phyloP scores from a whole-genome alignment of 1,140 invertebrate genomes.

The Diachasmimorpha longicaudata region DNA sequence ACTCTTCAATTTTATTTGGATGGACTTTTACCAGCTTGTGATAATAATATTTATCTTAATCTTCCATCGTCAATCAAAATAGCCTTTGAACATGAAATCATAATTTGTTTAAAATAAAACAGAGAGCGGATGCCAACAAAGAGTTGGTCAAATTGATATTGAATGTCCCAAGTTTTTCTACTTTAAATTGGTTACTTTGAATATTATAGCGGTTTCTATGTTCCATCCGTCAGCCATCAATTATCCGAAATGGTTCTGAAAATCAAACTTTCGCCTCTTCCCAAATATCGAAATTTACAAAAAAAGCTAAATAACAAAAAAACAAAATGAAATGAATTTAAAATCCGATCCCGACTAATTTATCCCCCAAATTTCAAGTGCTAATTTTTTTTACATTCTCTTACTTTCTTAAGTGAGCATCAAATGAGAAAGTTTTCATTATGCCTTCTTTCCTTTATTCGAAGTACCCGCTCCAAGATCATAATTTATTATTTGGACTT shows the following conservation, averaged over 20 bases:
- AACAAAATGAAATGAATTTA: neutral
- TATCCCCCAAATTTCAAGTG: neutral
- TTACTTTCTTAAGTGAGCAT: neutral
- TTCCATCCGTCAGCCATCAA: neutral
- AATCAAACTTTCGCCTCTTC: neutral
- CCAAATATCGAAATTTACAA: neutral
- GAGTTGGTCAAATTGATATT: neutral
- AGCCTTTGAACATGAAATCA: too few species aligned
- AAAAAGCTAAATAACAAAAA: neutral
- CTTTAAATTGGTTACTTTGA: neutral
- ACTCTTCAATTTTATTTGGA: neutral
- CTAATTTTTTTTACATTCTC: neutral
- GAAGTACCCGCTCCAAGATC: neutral
- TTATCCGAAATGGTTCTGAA: neutral
- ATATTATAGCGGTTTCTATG: neutral
- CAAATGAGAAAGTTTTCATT: constrained; percentile 40
- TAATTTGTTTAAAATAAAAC: too few species aligned
- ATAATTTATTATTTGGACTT: constrained; percentile 30
- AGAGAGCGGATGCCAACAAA: neutral
- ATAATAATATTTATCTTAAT: too few species aligned
- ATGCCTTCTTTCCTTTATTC: constrained; percentile 31
- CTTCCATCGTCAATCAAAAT: too few species aligned
- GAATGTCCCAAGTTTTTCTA: neutral
- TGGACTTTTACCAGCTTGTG: too few species aligned
- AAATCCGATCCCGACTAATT: neutral